Evolutionary conservation across 2,113 vertebrate genomes (phyloP).

Genomic region (Pelecanoides urinatrix): DNA sequence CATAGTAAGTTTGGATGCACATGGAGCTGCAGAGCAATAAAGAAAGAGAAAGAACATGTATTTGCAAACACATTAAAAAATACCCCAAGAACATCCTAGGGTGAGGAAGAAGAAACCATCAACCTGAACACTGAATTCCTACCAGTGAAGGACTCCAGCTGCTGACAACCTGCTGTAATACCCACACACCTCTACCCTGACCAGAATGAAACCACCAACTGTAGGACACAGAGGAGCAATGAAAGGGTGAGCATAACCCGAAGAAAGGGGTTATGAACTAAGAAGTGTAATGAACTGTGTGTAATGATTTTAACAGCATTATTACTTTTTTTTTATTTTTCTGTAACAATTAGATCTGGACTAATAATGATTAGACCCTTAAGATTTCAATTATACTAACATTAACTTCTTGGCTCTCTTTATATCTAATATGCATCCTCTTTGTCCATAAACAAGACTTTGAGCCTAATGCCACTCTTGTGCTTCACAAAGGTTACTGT

Average conservation of each 20-base stretch:
- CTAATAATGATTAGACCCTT: background rate
- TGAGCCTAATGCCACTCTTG: background rate
- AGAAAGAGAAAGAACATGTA: background rate
- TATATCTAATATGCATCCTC: fast-evolving
- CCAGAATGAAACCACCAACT: background rate
- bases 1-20: no score
- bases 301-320: background rate
- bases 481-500: background rate
- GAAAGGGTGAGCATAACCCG: background rate
- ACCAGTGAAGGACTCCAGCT: background rate
- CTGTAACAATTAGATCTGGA: background rate
- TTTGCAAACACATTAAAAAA: background rate
- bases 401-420: background rate
- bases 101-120: background rate
- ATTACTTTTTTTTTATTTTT: background rate
- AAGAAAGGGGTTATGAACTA: background rate
- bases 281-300: background rate
- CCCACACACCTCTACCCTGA: background rate
- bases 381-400: background rate
- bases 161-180: background rate
- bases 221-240: background rate
- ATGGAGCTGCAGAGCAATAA: background rate
- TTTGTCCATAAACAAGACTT: background rate
- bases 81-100: no score
- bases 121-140: background rate